Evolutionary conservation across 1,140 invertebrate species (phyloP).

Genomic region (Muscidifurax raptorellus): DNA sequence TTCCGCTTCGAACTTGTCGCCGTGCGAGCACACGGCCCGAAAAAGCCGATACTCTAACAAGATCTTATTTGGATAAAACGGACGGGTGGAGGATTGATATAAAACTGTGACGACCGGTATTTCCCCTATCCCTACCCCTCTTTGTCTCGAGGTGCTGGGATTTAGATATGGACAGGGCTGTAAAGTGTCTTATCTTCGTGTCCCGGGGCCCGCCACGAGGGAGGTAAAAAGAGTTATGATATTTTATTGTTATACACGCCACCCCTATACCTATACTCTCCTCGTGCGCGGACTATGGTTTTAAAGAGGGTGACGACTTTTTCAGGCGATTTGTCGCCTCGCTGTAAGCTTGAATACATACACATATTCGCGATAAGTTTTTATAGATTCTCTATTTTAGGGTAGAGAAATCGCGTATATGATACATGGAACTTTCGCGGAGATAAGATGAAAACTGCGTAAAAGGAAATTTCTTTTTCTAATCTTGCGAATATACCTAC

Average conservation of each 20-base stretch:
- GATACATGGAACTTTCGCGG: neutral
- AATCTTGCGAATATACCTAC: neutral
- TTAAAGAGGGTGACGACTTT: neutral
- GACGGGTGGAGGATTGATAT: neutral
- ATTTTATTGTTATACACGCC: neutral
- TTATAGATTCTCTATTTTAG: no score
- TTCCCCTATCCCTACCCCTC: neutral
- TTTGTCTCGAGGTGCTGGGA: neutral
- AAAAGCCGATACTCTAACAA: slow-evolving; percentile 6
- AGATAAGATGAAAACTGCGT: neutral
- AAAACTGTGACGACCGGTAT: neutral
- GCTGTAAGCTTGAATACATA: neutral
- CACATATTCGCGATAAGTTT: neutral
- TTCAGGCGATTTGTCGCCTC: neutral
- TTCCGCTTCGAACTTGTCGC: neutral
- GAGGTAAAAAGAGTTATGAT: neutral
- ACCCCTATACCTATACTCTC: no score
- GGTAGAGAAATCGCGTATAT: neutral
- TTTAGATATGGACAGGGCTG: neutral
- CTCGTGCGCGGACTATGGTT: neutral
- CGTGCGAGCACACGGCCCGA: neutral
- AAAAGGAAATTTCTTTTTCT: neutral
- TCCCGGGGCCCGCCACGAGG: neutral
- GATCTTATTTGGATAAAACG: slow-evolving; percentile 34
- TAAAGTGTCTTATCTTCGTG: neutral